Evolutionary conservation across 2,888 invertebrate genomes (phyloP), one percentile per base, ranked within the genome.

Genomic region (Microchrysa polita): DNA sequence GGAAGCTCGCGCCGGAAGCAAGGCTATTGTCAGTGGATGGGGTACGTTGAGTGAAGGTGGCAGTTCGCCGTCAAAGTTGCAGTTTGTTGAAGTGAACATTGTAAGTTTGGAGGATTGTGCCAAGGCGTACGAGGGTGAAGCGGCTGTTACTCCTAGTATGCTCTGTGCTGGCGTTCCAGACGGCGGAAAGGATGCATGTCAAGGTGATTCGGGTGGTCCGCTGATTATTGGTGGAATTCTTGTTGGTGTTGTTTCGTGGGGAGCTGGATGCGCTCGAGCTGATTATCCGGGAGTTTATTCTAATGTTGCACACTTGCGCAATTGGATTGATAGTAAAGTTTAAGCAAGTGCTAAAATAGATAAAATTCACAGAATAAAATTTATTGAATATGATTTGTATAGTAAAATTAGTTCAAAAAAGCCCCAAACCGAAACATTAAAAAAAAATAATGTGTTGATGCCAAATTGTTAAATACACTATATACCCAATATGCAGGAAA

Each of bases 241-340:
- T 20, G 52, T 74, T 23, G 76, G 76, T 53, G 34, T 76, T 40
- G 76, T 76, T 40, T 76, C 76, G 20, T 76, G 73, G 73, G 76
- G 74, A 18, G 12, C 40, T 27, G 76, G 76, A 40, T 76, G 76
- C 57, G 76, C 76, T 27, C 73, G 69, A 18, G 55, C 67, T 5
- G 44, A 65, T 7, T 73, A 65, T 59, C 76, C 76, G 7, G 71
- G 73, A 18, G 74, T 74, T 4, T 63, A 71, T 81, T 83, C 0
- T 2, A 60, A 63, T 63, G 74, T 74, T 79, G 40, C 16, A 86
- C 82, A 61, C 86, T 87, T 0, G 74, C 83, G 0, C 81, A 79
- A 1, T 87, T 88, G 86, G 74, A 42, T 74, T 12, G 67, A 57
- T 22, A 14, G 18, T 5, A 73, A 73, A 27, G 12, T 59, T n/a